Evolutionary conservation across 2,888 invertebrate genomes (phyloP), one percentile per base, ranked within the genome.

Genomic region (Cyclophora albipunctata): DNA sequence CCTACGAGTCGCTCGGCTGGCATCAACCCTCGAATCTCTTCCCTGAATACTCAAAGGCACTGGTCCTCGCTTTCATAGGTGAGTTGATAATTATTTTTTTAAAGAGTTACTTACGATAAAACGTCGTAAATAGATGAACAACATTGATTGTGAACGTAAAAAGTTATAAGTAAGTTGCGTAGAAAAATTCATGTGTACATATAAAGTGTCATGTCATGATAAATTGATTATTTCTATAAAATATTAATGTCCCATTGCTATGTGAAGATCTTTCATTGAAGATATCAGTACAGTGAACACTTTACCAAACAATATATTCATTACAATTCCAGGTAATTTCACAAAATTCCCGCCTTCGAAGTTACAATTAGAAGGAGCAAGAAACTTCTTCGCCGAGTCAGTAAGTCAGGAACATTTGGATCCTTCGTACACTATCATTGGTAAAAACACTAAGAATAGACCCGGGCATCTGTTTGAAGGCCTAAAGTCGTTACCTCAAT

Each of bases 1-100:
- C 77, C 0, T 90, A 84, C 52, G 89, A 90, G 59, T 81, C 69
- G 2, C 73, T 89, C 0, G 90, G 90, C 1, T 90, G 90, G 90
- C 64, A 70, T 2, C 64, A 68, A 52, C 69, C 66, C 7, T 82
- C 84, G 40, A 67, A 73, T 3, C 60, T 77, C 43, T 65, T 64
- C 40, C 66, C 67, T 0, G 53, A 66, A 7, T 63, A 64, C 43
- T 48, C 62, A 0, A 48, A 55, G 1, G 67, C 79, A 4, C 56
- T 90, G 45, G 75, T 86, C 6, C 62, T 89, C 54, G 88, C 78
- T 20, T 78, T 88, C 58, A 83, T 89, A 53, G 89, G 89, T 88
- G 67, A 62, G 61, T 55, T 34, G 34, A 47, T 34, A 37, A 20
- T 20, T 20, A 20, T 52, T 35, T 44, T 5, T 34, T 34, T 7